Base-by-base conservation (phyloP, 2,888 invertebrate genomes). In the Aphodius granarius region DNA sequence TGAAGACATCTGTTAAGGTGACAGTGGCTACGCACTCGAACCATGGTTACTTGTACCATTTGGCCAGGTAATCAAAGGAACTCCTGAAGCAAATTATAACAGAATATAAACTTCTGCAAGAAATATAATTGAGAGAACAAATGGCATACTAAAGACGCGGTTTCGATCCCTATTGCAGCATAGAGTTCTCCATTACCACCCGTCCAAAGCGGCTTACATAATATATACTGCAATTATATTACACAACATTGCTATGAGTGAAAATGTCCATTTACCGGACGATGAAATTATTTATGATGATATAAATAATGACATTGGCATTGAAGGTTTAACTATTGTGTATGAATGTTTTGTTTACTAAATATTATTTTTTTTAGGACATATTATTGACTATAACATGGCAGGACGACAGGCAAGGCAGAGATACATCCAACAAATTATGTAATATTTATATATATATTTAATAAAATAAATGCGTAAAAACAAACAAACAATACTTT, bases 101-200 rank as follows among this genome's bases (percentile, higher is more conserved):
- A 17, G 19, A 15, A 63, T 19, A 3, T 82, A 81, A 63, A 65
- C 68, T 0, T 62, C 5, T 16, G 75, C 81, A 0, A 76, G 82
- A 43, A 82, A 81, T 2, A 13, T 43, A 0, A 80, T 82, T 5
- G 81, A 83, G 75, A 79, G 81, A 63, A 79, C 79, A 0, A 80
- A 79, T 78, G 81, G 80, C 0, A 64, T 78, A 15, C 21, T 81
- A 22, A 83, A 83, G 74, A 79, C 78, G 19, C 72, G 82, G 13
- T 83, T 82, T 81, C 75, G 83, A 5, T 83, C 83, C 71, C 21
- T 81, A 1, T 68, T 73, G 21, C 81, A 80, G 71, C 79, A 83
- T 63, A 71, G 82, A 9, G 64, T 73, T 0, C 75, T 83, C 20
- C 81, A 83, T 72, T 82, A 82, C 64, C 23, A 74, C 17, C 83